Conservation (phyloP, 1,140 invertebrate genomes). For the Bombus cullumanus region DNA sequence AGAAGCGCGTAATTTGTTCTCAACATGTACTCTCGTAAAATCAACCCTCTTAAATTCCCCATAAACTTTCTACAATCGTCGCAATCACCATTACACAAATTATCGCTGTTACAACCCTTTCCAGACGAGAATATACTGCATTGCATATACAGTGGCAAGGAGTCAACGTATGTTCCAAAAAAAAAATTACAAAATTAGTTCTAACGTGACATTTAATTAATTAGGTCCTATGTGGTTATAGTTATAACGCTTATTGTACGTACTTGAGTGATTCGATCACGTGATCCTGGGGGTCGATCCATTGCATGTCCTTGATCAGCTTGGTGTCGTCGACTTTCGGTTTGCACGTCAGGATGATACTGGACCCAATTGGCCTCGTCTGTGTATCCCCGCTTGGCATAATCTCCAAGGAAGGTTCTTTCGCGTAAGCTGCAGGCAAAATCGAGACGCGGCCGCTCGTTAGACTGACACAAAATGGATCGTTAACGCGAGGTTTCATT, state of each 20-base stretch:
- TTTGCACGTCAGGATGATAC: constrained; percentile 88
- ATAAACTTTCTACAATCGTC: no score
- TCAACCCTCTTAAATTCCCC: no score
- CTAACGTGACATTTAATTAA: background rate
- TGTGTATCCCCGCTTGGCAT: constrained; percentile 86
- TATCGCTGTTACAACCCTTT: no score
- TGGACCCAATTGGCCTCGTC: constrained; percentile 87
- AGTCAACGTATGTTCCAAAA: background rate
- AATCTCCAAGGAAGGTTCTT: constrained; percentile 84
- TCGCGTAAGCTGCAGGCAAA: constrained; percentile 71
- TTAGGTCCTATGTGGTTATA: background rate
- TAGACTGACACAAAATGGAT: constrained; percentile 31
- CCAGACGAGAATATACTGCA: constrained; percentile 11
- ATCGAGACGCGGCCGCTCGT: constrained; percentile 33
- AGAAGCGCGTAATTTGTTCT: no score
- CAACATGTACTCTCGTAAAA: no score
- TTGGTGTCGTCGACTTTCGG: constrained; percentile 85
- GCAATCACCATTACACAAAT: no score
- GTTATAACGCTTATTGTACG: constrained; percentile 67
- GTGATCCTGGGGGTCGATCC: constrained; percentile 87
- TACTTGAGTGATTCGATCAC: constrained; percentile 86
- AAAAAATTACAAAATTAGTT: background rate
- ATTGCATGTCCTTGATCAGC: constrained; percentile 87
- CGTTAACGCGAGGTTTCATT: background rate
- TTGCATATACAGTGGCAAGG: background rate